Base-by-base conservation (phyloP, 2,888 invertebrate genomes). In the Drosophila austrosaltans region DNA sequence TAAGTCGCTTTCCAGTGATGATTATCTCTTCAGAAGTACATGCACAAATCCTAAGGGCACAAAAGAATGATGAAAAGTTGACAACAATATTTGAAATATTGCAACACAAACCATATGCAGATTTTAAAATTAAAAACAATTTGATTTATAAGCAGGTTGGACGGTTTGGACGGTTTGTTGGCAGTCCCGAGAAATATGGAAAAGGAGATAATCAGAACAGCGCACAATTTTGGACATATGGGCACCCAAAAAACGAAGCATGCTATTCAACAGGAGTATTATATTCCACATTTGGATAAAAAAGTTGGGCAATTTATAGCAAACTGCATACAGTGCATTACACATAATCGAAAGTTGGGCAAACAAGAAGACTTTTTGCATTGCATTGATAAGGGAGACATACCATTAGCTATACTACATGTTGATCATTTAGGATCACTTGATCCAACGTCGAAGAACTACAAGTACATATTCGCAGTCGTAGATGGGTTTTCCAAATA, bases 1-100 rank as follows among this genome's bases (percentile, higher is more conserved):
- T 77, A 3, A 77, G 77, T 58, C 60, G 76, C 8, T 69, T 71
- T 42, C 63, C 74, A 7, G 22, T 75, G 10, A 67, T 70, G 66
- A 20, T 62, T 42, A 22, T 66, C 36, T 68, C 70, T 48, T 53
- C 40, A 16, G 16, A 16, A 16, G 16, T 16, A 16, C 16, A 16
- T 16, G 16, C 16, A 16, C 16, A 16, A 16, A 16, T 16, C 16
- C 16, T 16, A 16, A 16, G 16, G 16, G 16, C 16, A 16, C 16
- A 16, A 16, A 16, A 16, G 16, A 65, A 70, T n/a, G 71, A 77
- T 30, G 68, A 70, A 10, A 25, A 25, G 10, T 25, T 53, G 8
- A 54, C 22, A 30, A 61, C 61, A 8, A 62, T 79, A 25, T 12
- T 30, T 39, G 64, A 72, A 63, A 59, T 76, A 5, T 36, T 76